These are phyloP conservation scores for Sinella curviseta DNA, from an alignment of 1,140 invertebrate species.

Conservation along the genomic window DNA sequence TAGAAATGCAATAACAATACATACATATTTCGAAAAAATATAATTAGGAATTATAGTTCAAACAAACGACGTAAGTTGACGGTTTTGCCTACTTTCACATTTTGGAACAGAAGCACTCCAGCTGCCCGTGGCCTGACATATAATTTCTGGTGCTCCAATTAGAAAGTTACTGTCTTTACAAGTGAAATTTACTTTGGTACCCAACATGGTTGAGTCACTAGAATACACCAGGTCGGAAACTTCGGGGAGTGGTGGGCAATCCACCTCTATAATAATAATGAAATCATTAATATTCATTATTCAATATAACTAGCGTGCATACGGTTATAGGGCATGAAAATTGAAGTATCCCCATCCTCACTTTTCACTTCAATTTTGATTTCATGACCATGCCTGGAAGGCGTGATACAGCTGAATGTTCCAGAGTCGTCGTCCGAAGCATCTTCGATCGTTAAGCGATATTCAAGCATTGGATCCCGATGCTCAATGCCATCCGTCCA, in stretches of 20 bases:
- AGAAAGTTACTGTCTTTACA: conserved; percentile 80
- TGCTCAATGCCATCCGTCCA: conserved; percentile 80
- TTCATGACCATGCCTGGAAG: conserved; percentile 73
- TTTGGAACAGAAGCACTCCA: conserved; percentile 78
- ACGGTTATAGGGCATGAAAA: not conserved
- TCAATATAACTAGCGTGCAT: conserved; percentile 31
- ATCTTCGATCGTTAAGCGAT: conserved; percentile 75
- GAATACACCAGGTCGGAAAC: conserved; percentile 70
- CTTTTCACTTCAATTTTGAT: conserved; percentile 70
- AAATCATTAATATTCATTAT: not conserved
- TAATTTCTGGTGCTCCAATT: conserved; percentile 69
- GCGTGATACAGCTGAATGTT: conserved; percentile 76
- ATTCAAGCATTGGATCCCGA: conserved; percentile 73
- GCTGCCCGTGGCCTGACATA: conserved; percentile 76
- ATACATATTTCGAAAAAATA: too few species aligned
- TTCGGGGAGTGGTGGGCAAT: conserved; percentile 69
- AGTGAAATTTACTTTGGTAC: conserved; percentile 70
- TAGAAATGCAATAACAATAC: not conserved
- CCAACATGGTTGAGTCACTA: conserved; percentile 70
- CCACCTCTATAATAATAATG: conserved; percentile 62
- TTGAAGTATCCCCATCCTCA: conserved; percentile 20
- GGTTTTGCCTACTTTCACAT: conserved; percentile 69
- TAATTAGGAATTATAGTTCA: conserved; percentile 30
- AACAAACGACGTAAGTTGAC: conserved; percentile 48
- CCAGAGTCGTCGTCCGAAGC: conserved; percentile 78